Conservation (phyloP, 2,888 invertebrate genomes). For the Clitarchus hookeri region DNA sequence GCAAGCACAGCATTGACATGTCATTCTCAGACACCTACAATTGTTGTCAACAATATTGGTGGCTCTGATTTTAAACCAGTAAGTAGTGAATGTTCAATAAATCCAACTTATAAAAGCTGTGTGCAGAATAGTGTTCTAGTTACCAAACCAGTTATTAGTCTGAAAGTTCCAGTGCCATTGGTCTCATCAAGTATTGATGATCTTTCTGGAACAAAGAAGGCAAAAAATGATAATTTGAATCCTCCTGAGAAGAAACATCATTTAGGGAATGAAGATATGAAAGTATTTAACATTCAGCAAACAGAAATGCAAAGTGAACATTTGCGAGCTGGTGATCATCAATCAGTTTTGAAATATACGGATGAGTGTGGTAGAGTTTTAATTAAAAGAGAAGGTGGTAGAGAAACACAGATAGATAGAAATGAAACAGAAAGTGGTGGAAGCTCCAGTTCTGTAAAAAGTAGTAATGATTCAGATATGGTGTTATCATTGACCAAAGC, state of each 20-base stretch:
- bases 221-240: background rate
- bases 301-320: background rate
- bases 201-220: background rate
- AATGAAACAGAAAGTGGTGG: background rate
- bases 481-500: background rate
- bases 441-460: background rate
- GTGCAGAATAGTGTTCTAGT: conserved; percentile 11
- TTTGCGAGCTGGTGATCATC: background rate
- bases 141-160: conserved; percentile 16
- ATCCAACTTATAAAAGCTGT: background rate
- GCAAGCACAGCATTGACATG: background rate
- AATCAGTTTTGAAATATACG: conserved; percentile 6
- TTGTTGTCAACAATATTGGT: conserved; percentile 24
- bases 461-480: background rate
- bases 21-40: conserved; percentile 19
- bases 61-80: conserved; percentile 27
- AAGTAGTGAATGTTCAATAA: conserved; percentile 17
- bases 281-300: conserved; percentile 2
- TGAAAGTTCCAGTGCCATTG: conserved; percentile 19
- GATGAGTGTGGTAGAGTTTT: conserved; percentile 4
- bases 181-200: conserved; percentile 18
- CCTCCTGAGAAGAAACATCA: conserved; percentile 8
- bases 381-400: conserved; percentile 19
- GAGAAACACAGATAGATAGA: background rate
- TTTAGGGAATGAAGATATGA: conserved; percentile 7